Evolutionary conservation across 2,888 invertebrate species (phyloP).

Genomic region (Tethea ocularis): DNA sequence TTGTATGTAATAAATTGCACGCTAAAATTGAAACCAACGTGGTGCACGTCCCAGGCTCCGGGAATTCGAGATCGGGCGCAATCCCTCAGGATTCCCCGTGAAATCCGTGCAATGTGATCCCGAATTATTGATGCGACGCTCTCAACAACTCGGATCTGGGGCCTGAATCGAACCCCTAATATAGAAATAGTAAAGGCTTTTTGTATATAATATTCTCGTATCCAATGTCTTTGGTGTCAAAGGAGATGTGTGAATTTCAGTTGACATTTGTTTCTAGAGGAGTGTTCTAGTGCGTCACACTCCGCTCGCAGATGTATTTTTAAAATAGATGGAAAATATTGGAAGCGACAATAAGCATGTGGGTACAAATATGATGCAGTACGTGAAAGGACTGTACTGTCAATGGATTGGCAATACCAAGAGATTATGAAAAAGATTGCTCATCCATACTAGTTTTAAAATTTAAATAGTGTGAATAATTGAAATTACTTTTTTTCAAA

Average conservation of each 20-base stretch:
- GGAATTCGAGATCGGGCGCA: constrained; percentile 36
- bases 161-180: constrained; percentile 12
- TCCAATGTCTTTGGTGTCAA: constrained; percentile 5
- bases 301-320: too few species aligned
- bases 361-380: not conserved
- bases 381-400: too few species aligned
- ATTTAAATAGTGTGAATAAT: too few species aligned
- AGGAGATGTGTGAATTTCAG: not conserved
- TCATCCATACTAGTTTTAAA: too few species aligned
- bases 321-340: not conserved
- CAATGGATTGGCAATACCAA: too few species aligned
- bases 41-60: constrained; percentile 13
- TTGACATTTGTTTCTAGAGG: not conserved
- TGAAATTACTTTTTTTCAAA: too few species aligned
- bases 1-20: constrained; percentile 34
- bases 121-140: constrained; percentile 59
- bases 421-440: too few species aligned
- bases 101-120: constrained; percentile 45
- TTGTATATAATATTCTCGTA: constrained; percentile 4
- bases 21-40: constrained; percentile 35
- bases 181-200: constrained; percentile 10
- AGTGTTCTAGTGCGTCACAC: not conserved
- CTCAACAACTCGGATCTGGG: constrained; percentile 18
- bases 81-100: constrained; percentile 36
- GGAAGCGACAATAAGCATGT: too few species aligned